Evolutionary conservation across 2,113 vertebrate species (phyloP), one percentile per base, ranked within the genome.

Genomic region (Gallinago undulata): DNA sequence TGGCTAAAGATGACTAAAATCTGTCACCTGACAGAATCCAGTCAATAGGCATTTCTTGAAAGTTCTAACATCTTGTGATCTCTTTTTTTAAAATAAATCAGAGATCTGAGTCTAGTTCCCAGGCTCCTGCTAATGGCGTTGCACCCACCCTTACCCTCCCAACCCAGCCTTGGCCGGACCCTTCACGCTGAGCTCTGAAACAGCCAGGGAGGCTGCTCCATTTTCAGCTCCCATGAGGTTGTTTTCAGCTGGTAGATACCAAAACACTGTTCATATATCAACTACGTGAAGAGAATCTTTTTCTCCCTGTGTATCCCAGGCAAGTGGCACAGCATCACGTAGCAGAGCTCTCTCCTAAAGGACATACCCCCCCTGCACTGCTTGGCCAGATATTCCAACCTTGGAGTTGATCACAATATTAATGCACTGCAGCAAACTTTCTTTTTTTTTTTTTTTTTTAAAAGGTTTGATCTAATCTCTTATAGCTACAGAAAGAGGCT

Each of bases 391-490:
- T 80, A 81, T 45, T 93, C 45, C 66, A 37, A 6, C 74, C 75
- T 86, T 90, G 66, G 6, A 67, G 33, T 21, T 84, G 66, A 41
- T 87, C 59, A 35, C 48, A 11, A 56, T 90, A 69, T 64, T 90
- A 92, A 93, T 96, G 87, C 64, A 47, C 75, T 84, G 82, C 94
- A 87, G 56, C n/a, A 45, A 69, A 37, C 59, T 86, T 93, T 23
- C 12, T 13, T 51, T 53, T 53, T 53, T 55, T 28, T 53, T 77
- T 83, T 70, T 74, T 73, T 72, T 16, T n/a, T n/a, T n/a, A n/a
- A 53, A 89, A 72, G 86, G 80, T 63, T 90, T 95, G 84, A 96
- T 96, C 92, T 97, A 91, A 97, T 98, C 97, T 97, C 93, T 84
- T 73, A 35, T 51, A 96, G 91, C 88, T 95, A 35, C 75, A 96